Percentiles rank a stretch among this genome's conserved stretches.
These are phyloP conservation scores for Ciconia maguari DNA, from an alignment of 2,113 vertebrate genomes.

Conservation along the genomic window DNA sequence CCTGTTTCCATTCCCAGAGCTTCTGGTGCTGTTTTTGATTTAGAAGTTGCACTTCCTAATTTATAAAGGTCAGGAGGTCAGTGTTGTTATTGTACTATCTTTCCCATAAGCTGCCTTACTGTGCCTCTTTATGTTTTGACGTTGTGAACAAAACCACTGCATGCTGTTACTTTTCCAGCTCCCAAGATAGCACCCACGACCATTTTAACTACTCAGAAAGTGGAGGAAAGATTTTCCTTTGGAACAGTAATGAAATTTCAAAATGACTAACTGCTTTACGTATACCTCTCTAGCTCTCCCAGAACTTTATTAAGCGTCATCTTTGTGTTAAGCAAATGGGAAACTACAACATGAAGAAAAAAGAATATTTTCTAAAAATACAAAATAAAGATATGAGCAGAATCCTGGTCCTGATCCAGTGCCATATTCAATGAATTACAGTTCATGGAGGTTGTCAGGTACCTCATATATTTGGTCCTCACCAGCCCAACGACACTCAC, in stretches of 20 bases:
- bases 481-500: neutral
- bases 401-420: neutral
- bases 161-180: neutral
- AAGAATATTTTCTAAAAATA: neutral
- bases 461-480: neutral
- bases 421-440: neutral
- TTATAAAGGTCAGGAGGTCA: slow-evolving; percentile 10
- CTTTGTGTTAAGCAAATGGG: neutral
- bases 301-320: neutral
- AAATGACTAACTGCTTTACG: neutral
- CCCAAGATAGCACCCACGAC: neutral
- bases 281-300: neutral
- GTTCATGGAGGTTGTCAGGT: neutral
- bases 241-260: neutral
- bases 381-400: neutral
- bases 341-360: neutral
- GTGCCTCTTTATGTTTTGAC: neutral
- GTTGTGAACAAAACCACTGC: neutral
- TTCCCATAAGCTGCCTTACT: slow-evolving; percentile 46
- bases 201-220: neutral
- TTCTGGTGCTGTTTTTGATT: slow-evolving; percentile 41
- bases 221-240: neutral
- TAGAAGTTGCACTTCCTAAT: slow-evolving; percentile 44
- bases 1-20: slow-evolving; percentile 48
- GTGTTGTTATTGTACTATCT: slow-evolving; percentile 23